Base-by-base conservation (phyloP, 2,888 invertebrate genomes). In the Parthenolecanium corni region DNA sequence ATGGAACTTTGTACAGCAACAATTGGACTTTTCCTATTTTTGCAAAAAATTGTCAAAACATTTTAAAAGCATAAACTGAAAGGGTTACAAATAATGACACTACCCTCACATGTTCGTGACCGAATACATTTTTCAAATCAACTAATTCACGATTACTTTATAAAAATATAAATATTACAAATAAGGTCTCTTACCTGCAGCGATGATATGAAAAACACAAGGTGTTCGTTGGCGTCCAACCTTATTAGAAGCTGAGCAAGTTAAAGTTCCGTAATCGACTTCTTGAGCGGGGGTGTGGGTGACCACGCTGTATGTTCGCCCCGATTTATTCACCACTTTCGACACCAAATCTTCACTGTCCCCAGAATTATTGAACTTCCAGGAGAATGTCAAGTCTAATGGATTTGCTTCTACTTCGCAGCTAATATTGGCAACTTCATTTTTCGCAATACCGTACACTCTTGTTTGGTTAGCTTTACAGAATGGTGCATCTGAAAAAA, bases 321-420 rank as follows among this genome's bases (percentile, higher is more conserved):
- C 58, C 11, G 58, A 47, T 49, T 58, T 49, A 31, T 31, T 52
- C 20, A 53, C 38, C 52, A 52, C 18, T 49, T 82, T 80, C 12
- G 91, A 89, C 4, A 82, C 84, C 73, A 87, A 89, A 9, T 83
- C 82, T 56, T 89, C 77, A 64, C 78, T 77, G 64, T 63, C 62
- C 16, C 56, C 64, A 42, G 89, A 87, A 75, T 89, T 91, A 77
- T 93, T 93, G 73, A 92, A 86, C 25, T 84, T 83, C 91, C 91
- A 91, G 70, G 85, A 85, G 74, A 89, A 91, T 14, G 18, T 40
- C 71, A 80, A 84, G 71, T 85, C 84, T 1, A 83, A 80, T 16
- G 91, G 90, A 73, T 85, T 89, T 21, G 89, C 84, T 71, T 90
- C 89, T 51, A 91, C 90, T 65, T 86, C 85, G 73, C 91, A 91